Conservation (phyloP, 2,888 invertebrate species). For the Sphaeridia pumilis region DNA sequence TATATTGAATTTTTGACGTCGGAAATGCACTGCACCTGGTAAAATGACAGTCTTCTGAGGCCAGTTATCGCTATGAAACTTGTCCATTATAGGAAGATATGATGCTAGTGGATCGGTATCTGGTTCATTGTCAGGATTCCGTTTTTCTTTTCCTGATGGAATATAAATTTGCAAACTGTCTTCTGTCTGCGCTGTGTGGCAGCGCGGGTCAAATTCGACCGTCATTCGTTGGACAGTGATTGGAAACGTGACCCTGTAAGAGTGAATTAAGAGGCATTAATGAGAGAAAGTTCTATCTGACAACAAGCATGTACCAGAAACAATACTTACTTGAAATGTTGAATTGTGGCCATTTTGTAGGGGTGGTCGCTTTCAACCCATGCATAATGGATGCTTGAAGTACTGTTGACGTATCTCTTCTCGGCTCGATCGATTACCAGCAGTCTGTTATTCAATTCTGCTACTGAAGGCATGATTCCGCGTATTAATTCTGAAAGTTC, state of each 20-base stretch:
- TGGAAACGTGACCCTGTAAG: slow-evolving; percentile 65
- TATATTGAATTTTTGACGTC: too few species aligned
- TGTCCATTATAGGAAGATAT: slow-evolving; percentile 55
- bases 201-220: slow-evolving; percentile 83
- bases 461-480: slow-evolving; percentile 75
- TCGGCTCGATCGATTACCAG: slow-evolving; percentile 2
- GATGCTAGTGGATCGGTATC: slow-evolving; percentile 35
- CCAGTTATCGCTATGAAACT: slow-evolving; percentile 64
- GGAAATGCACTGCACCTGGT: too few species aligned
- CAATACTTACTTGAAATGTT: slow-evolving; percentile 57
- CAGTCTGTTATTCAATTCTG: slow-evolving; percentile 55
- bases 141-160: slow-evolving; percentile 35
- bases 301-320: not conserved
- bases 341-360: slow-evolving; percentile 75
- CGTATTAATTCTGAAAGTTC: slow-evolving; percentile 75
- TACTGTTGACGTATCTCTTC: slow-evolving; percentile 11
- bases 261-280: not conserved
- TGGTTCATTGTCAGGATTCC: not conserved
- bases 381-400: slow-evolving; percentile 65
- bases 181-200: slow-evolving; percentile 85
- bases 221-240: slow-evolving; percentile 79
- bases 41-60: slow-evolving; percentile 72
- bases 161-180: slow-evolving; percentile 55
- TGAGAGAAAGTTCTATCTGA: not conserved
- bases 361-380: slow-evolving; percentile 95